phyloP scores from a whole-genome alignment of 1,140 invertebrate genomes.

The Sinella curviseta region DNA sequence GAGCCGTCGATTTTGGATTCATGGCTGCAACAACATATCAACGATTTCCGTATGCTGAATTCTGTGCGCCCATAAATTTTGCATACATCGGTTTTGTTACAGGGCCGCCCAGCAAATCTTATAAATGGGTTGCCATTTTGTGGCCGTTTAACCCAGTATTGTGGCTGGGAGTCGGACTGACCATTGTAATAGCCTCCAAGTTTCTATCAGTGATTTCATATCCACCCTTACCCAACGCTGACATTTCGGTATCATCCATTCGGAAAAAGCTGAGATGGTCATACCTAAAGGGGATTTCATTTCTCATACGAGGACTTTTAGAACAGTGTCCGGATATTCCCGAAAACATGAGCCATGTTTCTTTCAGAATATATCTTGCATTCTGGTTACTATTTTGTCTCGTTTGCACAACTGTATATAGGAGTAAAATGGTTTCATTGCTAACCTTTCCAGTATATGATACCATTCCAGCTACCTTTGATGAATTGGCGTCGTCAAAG shows the following conservation, averaged over 20 bases:
- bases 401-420: neutral
- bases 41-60: constrained; percentile 2
- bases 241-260: too few species aligned
- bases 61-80: constrained; percentile 3
- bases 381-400: neutral
- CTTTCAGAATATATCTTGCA: neutral
- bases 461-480: neutral
- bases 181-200: neutral
- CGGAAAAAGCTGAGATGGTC: neutral
- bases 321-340: neutral
- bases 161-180: neutral
- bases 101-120: neutral
- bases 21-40: neutral
- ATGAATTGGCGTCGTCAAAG: neutral
- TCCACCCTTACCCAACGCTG: too few species aligned
- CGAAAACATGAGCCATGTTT: neutral
- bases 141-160: neutral
- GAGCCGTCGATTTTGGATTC: neutral
- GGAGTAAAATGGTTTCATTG: constrained; percentile 10
- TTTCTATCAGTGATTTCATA: too few species aligned
- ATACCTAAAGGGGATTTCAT: neutral
- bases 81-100: neutral
- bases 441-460: neutral
- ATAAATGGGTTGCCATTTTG: neutral
- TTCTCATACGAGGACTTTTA: neutral